phyloP scores from a whole-genome alignment of 2,888 invertebrate species.

The Diarsia brunnea region DNA sequence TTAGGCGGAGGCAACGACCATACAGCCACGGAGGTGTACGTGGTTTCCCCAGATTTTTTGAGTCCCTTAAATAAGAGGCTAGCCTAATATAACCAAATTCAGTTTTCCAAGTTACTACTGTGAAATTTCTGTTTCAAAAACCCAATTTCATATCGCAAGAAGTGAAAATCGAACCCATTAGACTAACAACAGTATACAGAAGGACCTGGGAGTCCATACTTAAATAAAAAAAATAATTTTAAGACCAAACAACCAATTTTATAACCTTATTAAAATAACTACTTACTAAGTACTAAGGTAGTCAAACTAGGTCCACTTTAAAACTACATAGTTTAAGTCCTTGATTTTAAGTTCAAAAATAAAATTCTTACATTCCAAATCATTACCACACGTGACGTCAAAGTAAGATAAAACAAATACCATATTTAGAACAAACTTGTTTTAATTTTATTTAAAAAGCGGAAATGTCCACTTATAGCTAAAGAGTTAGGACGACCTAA shows the following conservation, averaged over 20 bases:
- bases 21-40: too few species aligned
- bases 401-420: conserved; percentile 27
- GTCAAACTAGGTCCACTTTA: neutral
- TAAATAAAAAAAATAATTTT: too few species aligned
- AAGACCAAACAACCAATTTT: too few species aligned
- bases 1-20: too few species aligned
- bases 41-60: neutral
- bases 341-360: conserved; percentile 8
- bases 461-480: neutral
- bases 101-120: neutral
- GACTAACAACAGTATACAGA: neutral
- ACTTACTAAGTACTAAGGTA: neutral
- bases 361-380: neutral
- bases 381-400: conserved; percentile 29
- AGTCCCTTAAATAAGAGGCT: neutral
- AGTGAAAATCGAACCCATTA: neutral
- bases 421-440: conserved; percentile 15
- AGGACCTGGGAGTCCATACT: neutral
- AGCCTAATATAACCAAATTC: neutral
- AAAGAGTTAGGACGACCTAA: neutral
- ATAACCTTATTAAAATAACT: neutral
- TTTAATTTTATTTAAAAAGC: conserved; percentile 12
- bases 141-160: neutral
- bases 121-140: neutral
- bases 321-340: neutral